Evolutionary conservation across 2,888 invertebrate genomes (phyloP), one percentile per base, ranked within the genome.

Genomic region (Bimastos eiseni): DNA sequence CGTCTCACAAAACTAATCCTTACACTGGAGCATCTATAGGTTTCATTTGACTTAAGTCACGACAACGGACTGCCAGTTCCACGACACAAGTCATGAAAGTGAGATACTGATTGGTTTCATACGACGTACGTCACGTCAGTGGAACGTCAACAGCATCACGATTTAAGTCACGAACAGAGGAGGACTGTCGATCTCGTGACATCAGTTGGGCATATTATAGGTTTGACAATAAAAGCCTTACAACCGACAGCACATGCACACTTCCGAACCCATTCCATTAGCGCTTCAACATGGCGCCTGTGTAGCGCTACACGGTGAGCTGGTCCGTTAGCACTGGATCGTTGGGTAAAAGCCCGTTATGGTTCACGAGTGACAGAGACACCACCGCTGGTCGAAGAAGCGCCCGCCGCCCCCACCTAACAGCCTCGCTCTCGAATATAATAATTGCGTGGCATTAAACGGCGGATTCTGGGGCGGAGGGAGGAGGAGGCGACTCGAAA

Each of bases 381-480:
- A 49, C 49, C 49, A 49, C 49, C 49, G n/a, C 0, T n/a, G 55
- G 30, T 55, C 24, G 55, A 70, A 70, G 49, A 70, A 70, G 70
- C n/a, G n/a, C 70, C n/a, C n/a, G n/a, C n/a, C n/a, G n/a, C n/a
- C n/a, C n/a, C n/a, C 70, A n/a, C 13, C 17, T 70, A 70, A 3
- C 70, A 8, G 70, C n/a, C 4, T 24, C 55, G 11, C 30, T 55
- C 30, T 55, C 30, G 5, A 70, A 70, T 70, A 70, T 70, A 70
- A 70, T 70, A 70, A 70, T 70, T 70, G 70, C n/a, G 70, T 17
- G 70, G 70, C 70, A 70, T 70, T n/a, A 70, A 70, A 70, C 70
- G 17, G 70, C 6, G 11, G 49, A 49, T 17, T 24, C 21, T 24
- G 24, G 70, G 0, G 8, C 30, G n/a, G 1, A 2, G 70, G 30